These are phyloP conservation scores for Sminthurinus signatus DNA, from an alignment of 1,140 invertebrate species.

Conservation along the genomic window DNA sequence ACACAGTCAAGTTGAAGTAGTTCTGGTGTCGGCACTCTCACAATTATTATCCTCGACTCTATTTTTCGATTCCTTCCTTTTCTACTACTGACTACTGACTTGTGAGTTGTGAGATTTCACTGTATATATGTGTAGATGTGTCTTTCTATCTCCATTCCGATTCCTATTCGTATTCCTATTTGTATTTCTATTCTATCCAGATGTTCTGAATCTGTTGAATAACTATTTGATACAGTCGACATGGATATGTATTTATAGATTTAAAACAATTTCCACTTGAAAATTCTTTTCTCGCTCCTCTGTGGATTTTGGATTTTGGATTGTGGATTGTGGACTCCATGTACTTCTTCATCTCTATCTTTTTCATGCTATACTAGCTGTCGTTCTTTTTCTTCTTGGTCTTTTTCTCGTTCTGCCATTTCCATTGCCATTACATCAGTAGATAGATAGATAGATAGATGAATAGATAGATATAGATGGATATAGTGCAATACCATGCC, in stretches of 20 bases:
- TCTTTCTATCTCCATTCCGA: too few species aligned
- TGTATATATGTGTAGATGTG: too few species aligned
- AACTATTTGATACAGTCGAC: slow-evolving; percentile 40
- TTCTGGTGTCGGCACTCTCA: slow-evolving; percentile 35
- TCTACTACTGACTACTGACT: too few species aligned
- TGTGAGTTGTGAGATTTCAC: too few species aligned
- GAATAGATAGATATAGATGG: too few species aligned
- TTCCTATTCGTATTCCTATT: too few species aligned
- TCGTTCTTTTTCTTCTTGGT: background rate
- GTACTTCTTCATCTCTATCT: background rate
- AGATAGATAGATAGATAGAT: too few species aligned
- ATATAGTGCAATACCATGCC: too few species aligned
- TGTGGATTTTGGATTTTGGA: too few species aligned
- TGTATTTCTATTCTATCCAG: too few species aligned
- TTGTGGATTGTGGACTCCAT: too few species aligned
- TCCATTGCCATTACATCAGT: background rate
- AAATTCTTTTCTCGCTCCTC: slow-evolving; percentile 19
- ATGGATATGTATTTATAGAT: slow-evolving; percentile 42
- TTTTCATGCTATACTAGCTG: background rate
- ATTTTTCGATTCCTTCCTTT: slow-evolving; percentile 33
- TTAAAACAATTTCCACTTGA: slow-evolving; percentile 35
- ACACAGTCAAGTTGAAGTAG: slow-evolving; percentile 36
- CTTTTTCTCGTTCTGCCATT: too few species aligned
- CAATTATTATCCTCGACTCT: slow-evolving; percentile 37
- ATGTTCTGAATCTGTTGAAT: slow-evolving; percentile 37